Evolutionary conservation across 2,888 invertebrate species (phyloP), one percentile per base, ranked within the genome.

Genomic region (Corythucha ciliata): DNA sequence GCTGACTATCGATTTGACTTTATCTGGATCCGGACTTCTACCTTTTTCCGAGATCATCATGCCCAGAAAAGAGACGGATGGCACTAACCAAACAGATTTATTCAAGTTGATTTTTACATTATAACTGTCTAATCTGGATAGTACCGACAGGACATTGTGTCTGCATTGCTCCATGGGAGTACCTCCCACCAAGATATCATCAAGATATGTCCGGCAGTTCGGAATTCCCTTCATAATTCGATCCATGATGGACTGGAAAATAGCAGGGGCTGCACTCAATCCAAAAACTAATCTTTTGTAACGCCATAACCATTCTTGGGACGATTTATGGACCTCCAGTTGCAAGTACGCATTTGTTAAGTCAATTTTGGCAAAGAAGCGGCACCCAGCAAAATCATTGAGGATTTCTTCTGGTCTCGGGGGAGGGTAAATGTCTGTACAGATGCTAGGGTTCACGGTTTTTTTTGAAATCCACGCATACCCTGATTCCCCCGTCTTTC

Each of bases 401-500:
- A 63, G 63, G 42, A 66, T 60, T 36, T 64, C 63, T 18, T 63
- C 62, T 12, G 59, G 55, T 47, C 55, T 47, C 1, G 64, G 65
- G 47, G 66, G 57, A 10, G 62, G 62, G 44, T 62, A 63, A 36
- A 63, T 60, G 20, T 64, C 62, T 20, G 56, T 54, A 29, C 62
- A 53, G 22, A 63, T 40, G 8, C 51, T 53, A 12, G 33, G 49
- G 49, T 66, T 65, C 16, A 62, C 12, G 0, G 64, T 62, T 39
- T 54, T n/a, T 56, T 50, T 64, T 64, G 36, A 61, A 64, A 60
- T 67, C 63, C 3, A 63, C 60, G 54, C 64, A 65, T n/a, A 66
- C 57, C 47, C 65, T 25, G 7, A 64, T 54, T 4, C 56, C 51
- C n/a, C 54, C 52, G 45, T 59, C 58, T 34, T 48, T 57, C 44